Percentiles rank a stretch among this genome's conserved stretches.
Evolutionary conservation across 2,113 vertebrate species (phyloP).

Genomic region (Barnardius zonarius): DNA sequence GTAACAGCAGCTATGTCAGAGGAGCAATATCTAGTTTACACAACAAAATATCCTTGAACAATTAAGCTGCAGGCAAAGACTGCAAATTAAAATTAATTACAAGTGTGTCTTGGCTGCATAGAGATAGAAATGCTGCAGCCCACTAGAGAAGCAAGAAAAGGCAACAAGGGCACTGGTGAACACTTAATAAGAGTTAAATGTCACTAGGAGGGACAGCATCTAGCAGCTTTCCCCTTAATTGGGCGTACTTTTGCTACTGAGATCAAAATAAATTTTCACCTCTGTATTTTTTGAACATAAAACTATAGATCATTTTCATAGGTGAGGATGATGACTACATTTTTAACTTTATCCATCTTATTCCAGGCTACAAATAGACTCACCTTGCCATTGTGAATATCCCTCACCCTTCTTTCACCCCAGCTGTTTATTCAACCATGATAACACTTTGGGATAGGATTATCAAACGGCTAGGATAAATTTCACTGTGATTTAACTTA

Average conservation of each 20-base stretch:
- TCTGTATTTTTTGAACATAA: background rate
- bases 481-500: background rate
- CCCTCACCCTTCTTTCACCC: background rate
- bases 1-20: background rate
- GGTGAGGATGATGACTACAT: background rate
- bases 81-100: constrained; percentile 38
- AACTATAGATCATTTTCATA: background rate
- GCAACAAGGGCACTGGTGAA: background rate
- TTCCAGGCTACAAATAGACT: background rate
- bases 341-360: background rate
- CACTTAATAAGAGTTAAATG: background rate
- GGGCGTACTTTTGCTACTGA: background rate
- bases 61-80: background rate
- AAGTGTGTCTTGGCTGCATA: background rate
- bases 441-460: background rate
- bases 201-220: background rate
- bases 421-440: background rate
- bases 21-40: background rate
- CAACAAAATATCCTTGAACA: constrained; percentile 25
- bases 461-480: background rate
- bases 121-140: background rate
- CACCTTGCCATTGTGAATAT: background rate
- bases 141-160: background rate
- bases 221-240: background rate
- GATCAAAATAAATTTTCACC: background rate